These are phyloP conservation scores for Isaurus tuberculatus DNA, from an alignment of 92 coral and sea anemone genomes.

Conservation along the genomic window DNA sequence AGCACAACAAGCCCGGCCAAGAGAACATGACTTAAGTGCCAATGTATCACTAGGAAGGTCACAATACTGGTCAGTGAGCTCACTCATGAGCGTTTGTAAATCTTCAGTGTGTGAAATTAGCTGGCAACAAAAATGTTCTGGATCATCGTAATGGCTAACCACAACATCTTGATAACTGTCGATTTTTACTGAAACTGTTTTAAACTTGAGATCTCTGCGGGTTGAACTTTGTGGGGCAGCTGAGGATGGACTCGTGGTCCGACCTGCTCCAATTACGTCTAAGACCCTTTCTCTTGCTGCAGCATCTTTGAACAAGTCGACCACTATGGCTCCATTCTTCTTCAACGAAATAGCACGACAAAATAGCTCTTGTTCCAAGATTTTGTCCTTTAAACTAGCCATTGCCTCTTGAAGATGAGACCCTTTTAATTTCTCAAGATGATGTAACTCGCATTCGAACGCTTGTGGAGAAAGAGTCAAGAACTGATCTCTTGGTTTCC, in stretches of 20 bases:
- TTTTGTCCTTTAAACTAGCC: conserved; percentile 60
- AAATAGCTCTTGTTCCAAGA: conserved; percentile 81
- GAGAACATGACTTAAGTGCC: conserved; percentile 77
- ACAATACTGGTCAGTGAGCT: conserved; percentile 75
- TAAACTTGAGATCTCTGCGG: conserved; percentile 53
- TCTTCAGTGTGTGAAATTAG: conserved; percentile 66
- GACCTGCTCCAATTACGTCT: conserved; percentile 65
- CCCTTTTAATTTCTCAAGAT: conserved; percentile 64
- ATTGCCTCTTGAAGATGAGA: conserved; percentile 55
- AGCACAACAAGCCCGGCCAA: conserved; percentile 93
- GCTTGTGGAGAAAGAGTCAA: conserved; percentile 80
- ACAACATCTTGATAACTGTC: conserved; percentile 75
- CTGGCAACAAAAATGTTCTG: conserved; percentile 83
- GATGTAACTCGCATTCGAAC: conserved; percentile 87
- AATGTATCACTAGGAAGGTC: conserved; percentile 72
- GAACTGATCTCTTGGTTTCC: conserved; percentile 72
- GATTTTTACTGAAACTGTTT: conserved; percentile 48
- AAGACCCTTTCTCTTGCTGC: conserved; percentile 63
- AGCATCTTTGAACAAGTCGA: conserved; percentile 76
- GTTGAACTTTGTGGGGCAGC: neutral
- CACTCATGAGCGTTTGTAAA: conserved; percentile 72
- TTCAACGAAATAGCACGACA: conserved; percentile 82
- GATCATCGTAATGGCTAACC: conserved; percentile 77
- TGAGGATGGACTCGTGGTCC: conserved; percentile 36
- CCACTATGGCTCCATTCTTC: conserved; percentile 65